A percentile compares a stretch with the other conserved stretches of the same genome.
These are phyloP conservation scores for Melipona beecheii DNA, from an alignment of 2,888 invertebrate genomes.

Conservation along the genomic window DNA sequence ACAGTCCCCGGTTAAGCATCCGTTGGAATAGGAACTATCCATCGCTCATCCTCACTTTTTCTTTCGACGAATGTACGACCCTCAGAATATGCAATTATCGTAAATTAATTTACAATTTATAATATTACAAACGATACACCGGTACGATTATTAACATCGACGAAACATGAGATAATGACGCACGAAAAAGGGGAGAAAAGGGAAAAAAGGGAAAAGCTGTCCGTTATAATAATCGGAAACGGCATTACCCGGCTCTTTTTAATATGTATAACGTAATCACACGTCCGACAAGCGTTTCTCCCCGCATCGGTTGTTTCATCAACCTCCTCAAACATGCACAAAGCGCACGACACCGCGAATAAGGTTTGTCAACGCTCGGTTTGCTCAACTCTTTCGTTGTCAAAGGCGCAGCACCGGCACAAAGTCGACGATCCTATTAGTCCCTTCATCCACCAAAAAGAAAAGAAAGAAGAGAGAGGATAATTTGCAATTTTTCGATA, in stretches of 20 bases:
- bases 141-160: too few relatives aligned
- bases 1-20: too few relatives aligned
- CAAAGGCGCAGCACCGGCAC: not conserved
- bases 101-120: too few relatives aligned
- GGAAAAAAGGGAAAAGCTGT: not conserved
- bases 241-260: not conserved
- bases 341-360: not conserved
- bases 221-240: not conserved
- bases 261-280: conserved; percentile 13
- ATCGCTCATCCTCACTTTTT: too few relatives aligned
- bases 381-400: not conserved
- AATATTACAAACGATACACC: too few relatives aligned
- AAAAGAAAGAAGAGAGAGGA: too few relatives aligned
- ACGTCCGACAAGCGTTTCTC: not conserved
- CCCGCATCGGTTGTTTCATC: not conserved
- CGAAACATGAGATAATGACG: not conserved
- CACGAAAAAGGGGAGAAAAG: too few relatives aligned
- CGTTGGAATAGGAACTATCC: too few relatives aligned
- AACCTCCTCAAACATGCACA: not conserved
- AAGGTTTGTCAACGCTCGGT: not conserved
- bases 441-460: not conserved
- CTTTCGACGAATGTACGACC: too few relatives aligned
- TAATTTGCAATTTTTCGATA: not conserved
- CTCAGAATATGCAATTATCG: too few relatives aligned
- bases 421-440: not conserved